Evolutionary conservation across 2,888 invertebrate species (phyloP), one percentile per base, ranked within the genome.

Genomic region (Isotomurus palustris): DNA sequence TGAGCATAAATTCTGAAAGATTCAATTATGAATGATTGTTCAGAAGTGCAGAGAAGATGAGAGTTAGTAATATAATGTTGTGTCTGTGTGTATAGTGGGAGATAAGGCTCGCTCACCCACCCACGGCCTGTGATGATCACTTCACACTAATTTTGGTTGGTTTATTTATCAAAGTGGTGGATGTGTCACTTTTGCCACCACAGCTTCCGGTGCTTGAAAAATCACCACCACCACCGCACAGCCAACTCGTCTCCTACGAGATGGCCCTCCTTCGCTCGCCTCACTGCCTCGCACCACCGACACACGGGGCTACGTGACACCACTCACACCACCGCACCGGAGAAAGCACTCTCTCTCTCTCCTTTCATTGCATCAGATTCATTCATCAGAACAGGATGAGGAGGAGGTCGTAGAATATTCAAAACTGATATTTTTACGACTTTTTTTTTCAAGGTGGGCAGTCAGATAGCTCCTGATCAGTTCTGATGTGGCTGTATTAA

Each of bases 181-280:
- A 38, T 19, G 14, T 38, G 38, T 38, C 38, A 38, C 51, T 49
- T 53, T 53, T 53, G 44, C 53, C 53, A 53, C 53, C 53, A 41
- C 53, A 43, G 53, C 43, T 53, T 53, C 53, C 53, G 53, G 53
- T 43, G 43, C 43, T 43, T 43, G 43, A 43, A 43, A 43, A 43
- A 21, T 43, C 22, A 6, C 43, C 22, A 43, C 22, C 22, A 43
- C 22, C 43, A 21, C 22, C 25, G 14, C 43, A 21, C 12, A 21
- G 21, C 21, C n/a, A n/a, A n/a, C n/a, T n/a, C n/a, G 8, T 12
- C 8, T 12, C 32, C 32, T 12, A 17, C 40, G 6, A 40, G 40
- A 40, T 40, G 40, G 40, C 12, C 32, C 32, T 32, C 32, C 32
- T 10, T 8, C 32, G 8, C 32, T 32, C 32, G 14, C 32, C 40